phyloP scores from a whole-genome alignment of 2,797 vertebrate genomes.

The Melanotaenia nigrans region DNA sequence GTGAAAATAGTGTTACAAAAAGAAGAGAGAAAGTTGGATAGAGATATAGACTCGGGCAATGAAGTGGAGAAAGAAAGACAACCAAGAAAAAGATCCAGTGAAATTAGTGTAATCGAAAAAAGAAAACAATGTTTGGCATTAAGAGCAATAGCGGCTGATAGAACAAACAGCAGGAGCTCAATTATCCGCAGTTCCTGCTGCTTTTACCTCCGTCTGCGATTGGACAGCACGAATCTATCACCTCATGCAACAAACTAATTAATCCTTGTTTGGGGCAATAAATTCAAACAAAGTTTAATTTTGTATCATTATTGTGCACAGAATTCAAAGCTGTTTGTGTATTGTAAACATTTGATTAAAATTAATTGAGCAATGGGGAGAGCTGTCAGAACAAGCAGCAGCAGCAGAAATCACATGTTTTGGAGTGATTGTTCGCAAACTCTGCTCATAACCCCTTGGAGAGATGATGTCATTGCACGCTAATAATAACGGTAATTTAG shows the following conservation, averaged over 20 bases:
- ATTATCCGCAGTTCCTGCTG: conserved; percentile 73
- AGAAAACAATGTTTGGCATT: conserved; percentile 23
- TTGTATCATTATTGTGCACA: conserved; percentile 58
- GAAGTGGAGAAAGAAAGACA: background rate
- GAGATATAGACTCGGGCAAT: background rate
- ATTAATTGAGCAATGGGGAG: conserved; percentile 70
- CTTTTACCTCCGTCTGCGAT: conserved; percentile 58
- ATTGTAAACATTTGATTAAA: conserved; percentile 79
- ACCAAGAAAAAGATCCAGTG: background rate
- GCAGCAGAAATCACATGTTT: conserved; percentile 50
- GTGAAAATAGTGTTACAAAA: conserved; percentile 4
- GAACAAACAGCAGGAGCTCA: conserved; percentile 64
- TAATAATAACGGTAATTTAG: conserved; percentile 72
- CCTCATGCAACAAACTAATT: conserved; percentile 66
- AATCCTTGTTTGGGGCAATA: conserved; percentile 67
- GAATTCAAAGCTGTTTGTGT: conserved; percentile 68
- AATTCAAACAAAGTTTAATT: conserved; percentile 70
- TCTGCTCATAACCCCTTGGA: conserved; percentile 41
- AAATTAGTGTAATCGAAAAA: conserved; percentile 17
- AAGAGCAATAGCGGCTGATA: conserved; percentile 44
- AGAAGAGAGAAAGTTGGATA: background rate
- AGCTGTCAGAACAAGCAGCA: conserved; percentile 50
- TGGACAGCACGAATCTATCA: conserved; percentile 67
- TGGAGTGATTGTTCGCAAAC: conserved; percentile 53
- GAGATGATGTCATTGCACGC: conserved; percentile 64